phyloP scores from a whole-genome alignment of 2,113 vertebrate species.

The Cacatua alba region DNA sequence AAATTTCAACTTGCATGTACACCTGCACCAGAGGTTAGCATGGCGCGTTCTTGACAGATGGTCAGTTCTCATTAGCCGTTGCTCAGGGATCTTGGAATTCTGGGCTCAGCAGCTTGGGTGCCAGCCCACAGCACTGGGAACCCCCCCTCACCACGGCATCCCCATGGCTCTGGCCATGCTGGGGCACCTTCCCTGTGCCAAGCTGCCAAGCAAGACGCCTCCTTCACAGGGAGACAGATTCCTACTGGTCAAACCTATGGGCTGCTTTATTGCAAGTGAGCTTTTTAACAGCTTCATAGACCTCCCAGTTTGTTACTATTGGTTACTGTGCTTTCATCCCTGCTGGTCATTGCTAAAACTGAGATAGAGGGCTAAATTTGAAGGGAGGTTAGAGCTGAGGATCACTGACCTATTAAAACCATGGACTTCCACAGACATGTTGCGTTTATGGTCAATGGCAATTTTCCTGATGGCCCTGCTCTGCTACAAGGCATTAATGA shows the following conservation, averaged over 20 bases:
- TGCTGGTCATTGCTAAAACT: neutral
- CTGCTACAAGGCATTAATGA: neutral
- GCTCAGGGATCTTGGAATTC: neutral
- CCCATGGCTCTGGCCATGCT: neutral
- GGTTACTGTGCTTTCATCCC: neutral
- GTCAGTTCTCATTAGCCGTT: neutral
- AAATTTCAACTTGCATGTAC: neutral
- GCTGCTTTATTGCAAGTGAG: neutral
- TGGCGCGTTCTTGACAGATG: rapidly evolving
- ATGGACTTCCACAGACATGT: neutral
- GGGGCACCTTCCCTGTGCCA: neutral
- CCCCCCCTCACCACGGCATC: slow-evolving; percentile 52
- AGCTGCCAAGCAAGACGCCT: neutral
- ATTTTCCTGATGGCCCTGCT: neutral
- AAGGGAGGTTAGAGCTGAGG: neutral
- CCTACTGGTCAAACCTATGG: neutral
- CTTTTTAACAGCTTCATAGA: neutral
- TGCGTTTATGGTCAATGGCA: neutral
- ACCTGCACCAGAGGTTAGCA: neutral
- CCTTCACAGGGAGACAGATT: neutral
- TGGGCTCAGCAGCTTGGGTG: neutral
- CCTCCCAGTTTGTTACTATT: neutral
- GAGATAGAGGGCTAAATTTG: neutral
- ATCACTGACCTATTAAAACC: neutral
- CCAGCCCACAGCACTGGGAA: neutral